Base-by-base conservation (phyloP, 2,113 vertebrate species). In the Centrocercus urophasianus region DNA sequence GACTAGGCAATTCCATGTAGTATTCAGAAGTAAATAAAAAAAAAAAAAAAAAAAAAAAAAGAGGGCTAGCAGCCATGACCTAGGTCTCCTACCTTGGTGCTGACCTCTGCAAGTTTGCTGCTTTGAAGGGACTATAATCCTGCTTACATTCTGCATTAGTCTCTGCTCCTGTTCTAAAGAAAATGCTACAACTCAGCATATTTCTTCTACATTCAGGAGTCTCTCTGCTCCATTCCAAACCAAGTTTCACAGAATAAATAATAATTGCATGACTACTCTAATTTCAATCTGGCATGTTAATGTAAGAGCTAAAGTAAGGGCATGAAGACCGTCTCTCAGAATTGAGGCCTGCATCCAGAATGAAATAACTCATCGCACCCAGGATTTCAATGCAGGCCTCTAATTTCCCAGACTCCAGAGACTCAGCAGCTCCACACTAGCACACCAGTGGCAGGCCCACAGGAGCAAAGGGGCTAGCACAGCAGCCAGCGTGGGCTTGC, bases 211-310 rank as follows among this genome's bases (percentile, higher is more conserved):
- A 24, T 72, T 65, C 67, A 79, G 32, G 66, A 87, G n/a, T 69
- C 71, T 89, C 54, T 79, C 54, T 38, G 34, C 82, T 92, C 54
- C 71, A 64, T 92, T 88, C 56, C 92, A 90, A 88, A 57, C 67
- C 67, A 83, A 79, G 4, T 21, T 45, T 88, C 59, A 65, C 76
- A 77, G 81, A 89, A 84, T 13, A 86, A 94, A 66, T 61, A 88
- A 77, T 32, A 71, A 85, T 38, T 81, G 73, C 57, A n/a, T 60
- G 56, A 38, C 60, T 88, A 70, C 40, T 89, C 40, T 34, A 38
- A 73, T 89, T 94, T 74, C 67, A 89, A 86, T 52, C 22, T 89
- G 82, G 81, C 50, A 73, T 2, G 9, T 60, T 77, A 76, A 79
- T 64, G 2, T n/a, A 48, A 78, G 69, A 79, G 63, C 56, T 56